phyloP scores from a whole-genome alignment of 2,797 vertebrate genomes.

The Poeciliopsis paucimaculata region DNA sequence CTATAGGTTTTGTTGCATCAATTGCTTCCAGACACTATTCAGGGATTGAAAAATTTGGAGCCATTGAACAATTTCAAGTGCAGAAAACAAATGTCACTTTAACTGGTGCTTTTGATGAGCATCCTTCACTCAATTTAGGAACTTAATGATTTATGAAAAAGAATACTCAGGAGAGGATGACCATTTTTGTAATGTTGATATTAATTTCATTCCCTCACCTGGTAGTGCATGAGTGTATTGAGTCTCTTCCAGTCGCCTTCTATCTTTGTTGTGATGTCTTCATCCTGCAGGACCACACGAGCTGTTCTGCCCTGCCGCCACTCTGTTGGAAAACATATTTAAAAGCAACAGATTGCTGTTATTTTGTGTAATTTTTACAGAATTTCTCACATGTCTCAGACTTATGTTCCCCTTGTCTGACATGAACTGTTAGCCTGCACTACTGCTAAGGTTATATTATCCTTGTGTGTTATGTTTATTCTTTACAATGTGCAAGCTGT shows the following conservation, averaged over 20 bases:
- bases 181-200: not conserved
- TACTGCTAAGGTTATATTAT: conserved; percentile 22
- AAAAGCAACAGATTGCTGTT: conserved; percentile 31
- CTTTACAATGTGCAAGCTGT: conserved; percentile 25
- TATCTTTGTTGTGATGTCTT: conserved; percentile 98
- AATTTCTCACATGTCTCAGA: conserved; percentile 10
- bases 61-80: not conserved
- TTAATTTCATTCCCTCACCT: conserved; percentile 72
- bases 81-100: not conserved
- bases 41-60: not conserved
- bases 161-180: not conserved
- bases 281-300: conserved; percentile 93
- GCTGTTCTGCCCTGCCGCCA: conserved; percentile 95
- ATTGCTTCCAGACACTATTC: not conserved
- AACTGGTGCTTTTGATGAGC: conserved; percentile 14
- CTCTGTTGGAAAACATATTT: conserved; percentile 77
- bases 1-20: not conserved
- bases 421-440: conserved; percentile 1
- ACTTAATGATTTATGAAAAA: not conserved
- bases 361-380: conserved; percentile 25
- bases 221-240: conserved; percentile 95
- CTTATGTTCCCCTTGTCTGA: conserved; percentile 12
- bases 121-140: not conserved
- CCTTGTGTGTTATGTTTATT: conserved; percentile 13
- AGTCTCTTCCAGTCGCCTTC: conserved; percentile 96